Conservation (phyloP, 2,888 invertebrate genomes). For the Plagiodera versicolora region DNA sequence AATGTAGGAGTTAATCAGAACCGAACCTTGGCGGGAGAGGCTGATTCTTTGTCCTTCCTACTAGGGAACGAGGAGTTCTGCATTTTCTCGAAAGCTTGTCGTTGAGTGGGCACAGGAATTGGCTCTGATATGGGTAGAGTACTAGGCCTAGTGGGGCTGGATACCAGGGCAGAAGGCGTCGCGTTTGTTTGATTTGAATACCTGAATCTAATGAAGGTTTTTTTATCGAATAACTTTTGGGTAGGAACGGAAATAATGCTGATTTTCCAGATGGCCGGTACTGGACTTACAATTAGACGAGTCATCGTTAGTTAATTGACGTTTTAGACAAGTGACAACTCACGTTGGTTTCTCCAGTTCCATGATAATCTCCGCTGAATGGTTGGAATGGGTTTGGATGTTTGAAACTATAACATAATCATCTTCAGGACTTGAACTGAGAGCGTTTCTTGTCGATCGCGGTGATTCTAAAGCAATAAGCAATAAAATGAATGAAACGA, state of each 20-base stretch:
- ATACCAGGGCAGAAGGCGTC: constrained; percentile 36
- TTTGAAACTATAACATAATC: constrained; percentile 83
- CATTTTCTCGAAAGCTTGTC: constrained; percentile 58
- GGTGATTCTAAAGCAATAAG: constrained; percentile 51
- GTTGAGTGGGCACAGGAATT: constrained; percentile 73
- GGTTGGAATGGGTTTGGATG: constrained; percentile 60
- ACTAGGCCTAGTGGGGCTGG: constrained; percentile 69
- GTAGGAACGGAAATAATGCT: too few species aligned
- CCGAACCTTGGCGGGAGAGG: constrained; percentile 26
- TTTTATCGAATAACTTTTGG: too few species aligned
- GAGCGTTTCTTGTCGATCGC: constrained; percentile 47
- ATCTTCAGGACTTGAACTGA: constrained; percentile 72
- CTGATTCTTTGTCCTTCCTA: constrained; percentile 35
- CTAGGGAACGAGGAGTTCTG: constrained; percentile 38
- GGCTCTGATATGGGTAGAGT: constrained; percentile 74
- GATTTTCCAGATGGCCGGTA: too few species aligned
- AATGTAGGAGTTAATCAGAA: too few species aligned
- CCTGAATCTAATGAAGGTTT: constrained; percentile 29
- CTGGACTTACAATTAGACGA: too few species aligned
- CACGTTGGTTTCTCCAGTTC: constrained; percentile 35
- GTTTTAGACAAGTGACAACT: constrained; percentile 23
- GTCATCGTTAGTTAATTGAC: too few species aligned
- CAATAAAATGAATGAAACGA: constrained; percentile 25
- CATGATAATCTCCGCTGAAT: constrained; percentile 55
- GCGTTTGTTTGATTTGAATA: constrained; percentile 32